These are phyloP conservation scores for Pagrus major DNA, from an alignment of 2,113 vertebrate species.

Conservation along the genomic window DNA sequence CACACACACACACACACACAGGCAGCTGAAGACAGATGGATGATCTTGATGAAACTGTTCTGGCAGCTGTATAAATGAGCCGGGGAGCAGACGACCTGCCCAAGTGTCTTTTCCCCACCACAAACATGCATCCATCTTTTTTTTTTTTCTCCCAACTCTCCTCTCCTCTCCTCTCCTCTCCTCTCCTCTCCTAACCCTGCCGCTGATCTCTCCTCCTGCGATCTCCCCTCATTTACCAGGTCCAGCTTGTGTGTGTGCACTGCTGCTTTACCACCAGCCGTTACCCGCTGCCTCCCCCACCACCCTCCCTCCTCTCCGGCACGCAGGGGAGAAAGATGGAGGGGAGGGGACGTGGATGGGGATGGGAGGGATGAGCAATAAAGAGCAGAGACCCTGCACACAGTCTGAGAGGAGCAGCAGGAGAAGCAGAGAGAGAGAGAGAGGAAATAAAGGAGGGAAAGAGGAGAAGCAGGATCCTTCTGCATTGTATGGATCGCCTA, in stretches of 20 bases:
- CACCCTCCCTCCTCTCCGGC: slow-evolving; percentile 21
- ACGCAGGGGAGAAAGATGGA: slow-evolving; percentile 57
- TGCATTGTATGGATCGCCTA: slow-evolving; percentile 60
- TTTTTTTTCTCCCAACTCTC: neutral
- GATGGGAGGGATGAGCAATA: slow-evolving; percentile 72
- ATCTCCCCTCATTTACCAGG: slow-evolving; percentile 57
- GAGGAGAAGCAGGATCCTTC: slow-evolving; percentile 55
- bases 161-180: slow-evolving; percentile 21
- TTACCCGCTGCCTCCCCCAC: slow-evolving; percentile 32
- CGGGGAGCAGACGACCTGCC: slow-evolving; percentile 1
- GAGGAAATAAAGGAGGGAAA: slow-evolving; percentile 25
- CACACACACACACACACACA: slow-evolving; percentile 26
- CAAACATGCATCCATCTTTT: neutral
- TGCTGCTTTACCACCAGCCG: slow-evolving; percentile 63
- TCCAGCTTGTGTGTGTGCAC: slow-evolving; percentile 44
- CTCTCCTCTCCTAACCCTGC: slow-evolving; percentile 25
- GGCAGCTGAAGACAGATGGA: slow-evolving; percentile 53
- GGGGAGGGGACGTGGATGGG: slow-evolving; percentile 58
- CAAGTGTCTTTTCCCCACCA: neutral
- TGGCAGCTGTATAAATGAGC: slow-evolving; percentile 48
- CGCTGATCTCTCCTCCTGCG: slow-evolving; percentile 45
- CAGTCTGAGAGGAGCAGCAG: slow-evolving; percentile 65
- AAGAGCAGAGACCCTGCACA: slow-evolving; percentile 71
- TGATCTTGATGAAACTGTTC: slow-evolving; percentile 25
- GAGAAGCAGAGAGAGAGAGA: slow-evolving; percentile 22